phyloP scores from a whole-genome alignment of 2,888 invertebrate species.

The Eudemis profundana region DNA sequence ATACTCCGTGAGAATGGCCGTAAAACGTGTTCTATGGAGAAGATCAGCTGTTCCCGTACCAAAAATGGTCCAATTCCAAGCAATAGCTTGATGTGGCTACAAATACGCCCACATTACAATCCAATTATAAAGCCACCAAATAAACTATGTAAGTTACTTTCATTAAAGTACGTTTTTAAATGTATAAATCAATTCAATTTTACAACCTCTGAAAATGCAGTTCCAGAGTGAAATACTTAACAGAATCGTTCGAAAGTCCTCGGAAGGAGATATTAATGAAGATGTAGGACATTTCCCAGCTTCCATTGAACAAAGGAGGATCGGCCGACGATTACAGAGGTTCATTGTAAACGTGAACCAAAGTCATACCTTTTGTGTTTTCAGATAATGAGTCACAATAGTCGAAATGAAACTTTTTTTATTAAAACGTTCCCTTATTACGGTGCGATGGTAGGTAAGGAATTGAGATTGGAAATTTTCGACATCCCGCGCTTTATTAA shows the following conservation, averaged over 20 bases:
- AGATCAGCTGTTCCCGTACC: no score
- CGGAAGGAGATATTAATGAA: conserved; percentile 72
- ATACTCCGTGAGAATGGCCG: no score
- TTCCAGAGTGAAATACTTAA: conserved; percentile 13
- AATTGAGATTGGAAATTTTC: conserved; percentile 72
- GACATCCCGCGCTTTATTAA: conserved; percentile 75
- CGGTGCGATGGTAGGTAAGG: conserved; percentile 69
- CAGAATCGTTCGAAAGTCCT: conserved; percentile 23
- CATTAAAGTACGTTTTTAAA: no score
- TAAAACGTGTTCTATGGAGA: no score
- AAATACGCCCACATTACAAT: no score
- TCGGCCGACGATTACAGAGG: conserved; percentile 58
- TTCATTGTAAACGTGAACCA: conserved; percentile 54
- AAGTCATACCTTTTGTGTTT: conserved; percentile 67
- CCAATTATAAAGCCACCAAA: no score
- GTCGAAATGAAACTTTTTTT: conserved; percentile 57
- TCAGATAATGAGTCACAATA: conserved; percentile 64
- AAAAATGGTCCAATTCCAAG: no score
- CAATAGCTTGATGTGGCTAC: no score
- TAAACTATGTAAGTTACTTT: no score
- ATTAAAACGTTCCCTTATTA: conserved; percentile 72
- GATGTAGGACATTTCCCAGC: conserved; percentile 72
- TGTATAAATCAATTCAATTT: no score
- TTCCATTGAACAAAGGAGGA: conserved; percentile 65
- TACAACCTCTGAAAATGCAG: no score